Evolutionary conservation across 2,113 vertebrate genomes (phyloP).

Genomic region (Emydocephalus ijimae): DNA sequence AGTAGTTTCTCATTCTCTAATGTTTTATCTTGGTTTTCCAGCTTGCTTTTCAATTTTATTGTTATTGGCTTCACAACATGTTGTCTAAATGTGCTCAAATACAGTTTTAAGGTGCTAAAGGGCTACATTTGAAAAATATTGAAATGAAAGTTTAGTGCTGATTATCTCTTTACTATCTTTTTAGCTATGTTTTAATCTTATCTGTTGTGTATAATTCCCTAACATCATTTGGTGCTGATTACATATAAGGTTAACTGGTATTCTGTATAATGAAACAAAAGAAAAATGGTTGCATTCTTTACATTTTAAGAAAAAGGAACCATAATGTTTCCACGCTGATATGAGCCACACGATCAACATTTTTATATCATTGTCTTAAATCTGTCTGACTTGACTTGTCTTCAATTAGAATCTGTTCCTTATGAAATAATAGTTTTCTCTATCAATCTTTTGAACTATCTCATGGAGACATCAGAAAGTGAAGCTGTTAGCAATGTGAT

Average conservation of each 20-base stretch:
- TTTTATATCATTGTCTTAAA: not conserved
- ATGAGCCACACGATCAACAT: too few species aligned
- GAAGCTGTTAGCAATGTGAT: not conserved
- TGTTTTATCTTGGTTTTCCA: constrained; percentile 1
- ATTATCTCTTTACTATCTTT: not conserved
- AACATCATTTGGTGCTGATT: not conserved
- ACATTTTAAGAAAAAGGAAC: not conserved
- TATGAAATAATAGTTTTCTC: not conserved
- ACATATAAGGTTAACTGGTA: not conserved
- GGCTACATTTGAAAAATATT: constrained; percentile 31
- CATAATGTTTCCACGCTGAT: not conserved
- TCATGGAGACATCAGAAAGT: not conserved
- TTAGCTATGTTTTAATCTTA: not conserved
- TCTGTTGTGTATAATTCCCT: not conserved
- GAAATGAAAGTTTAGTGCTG: not conserved
- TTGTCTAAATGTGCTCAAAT: not conserved
- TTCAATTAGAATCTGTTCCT: not conserved
- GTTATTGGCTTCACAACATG: constrained; percentile 5
- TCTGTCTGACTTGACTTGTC: not conserved
- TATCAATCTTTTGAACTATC: too few species aligned
- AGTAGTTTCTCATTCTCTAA: constrained; percentile 9
- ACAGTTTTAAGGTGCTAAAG: constrained; percentile 1
- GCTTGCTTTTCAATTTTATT: constrained; percentile 33
- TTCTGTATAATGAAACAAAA: not conserved
- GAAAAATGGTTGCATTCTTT: not conserved